Conservation (phyloP, 2,113 vertebrate genomes). For the Alouatta palliata region DNA sequence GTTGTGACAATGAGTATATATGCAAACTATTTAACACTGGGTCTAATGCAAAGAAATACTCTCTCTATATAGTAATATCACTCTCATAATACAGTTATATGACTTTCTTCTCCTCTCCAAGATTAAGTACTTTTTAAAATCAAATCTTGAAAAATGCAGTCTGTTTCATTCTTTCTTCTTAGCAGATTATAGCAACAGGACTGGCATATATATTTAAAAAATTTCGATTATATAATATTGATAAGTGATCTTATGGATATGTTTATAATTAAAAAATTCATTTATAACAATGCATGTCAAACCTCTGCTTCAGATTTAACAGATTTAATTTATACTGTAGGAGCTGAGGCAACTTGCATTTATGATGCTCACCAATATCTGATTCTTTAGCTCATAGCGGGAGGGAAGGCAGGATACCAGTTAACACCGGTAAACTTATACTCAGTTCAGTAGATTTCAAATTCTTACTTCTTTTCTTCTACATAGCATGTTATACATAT, state of each 20-base stretch:
- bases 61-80: background rate
- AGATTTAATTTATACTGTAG: background rate
- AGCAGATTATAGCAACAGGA: background rate
- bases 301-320: background rate
- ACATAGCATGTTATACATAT: background rate
- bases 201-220: background rate
- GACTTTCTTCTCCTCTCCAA: background rate
- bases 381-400: background rate
- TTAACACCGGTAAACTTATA: background rate
- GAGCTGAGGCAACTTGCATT: background rate
- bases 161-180: background rate
- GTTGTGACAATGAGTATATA: background rate
- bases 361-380: background rate
- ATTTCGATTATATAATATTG: background rate
- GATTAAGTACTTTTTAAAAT: conserved; percentile 9
- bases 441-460: background rate
- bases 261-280: conserved; percentile 22
- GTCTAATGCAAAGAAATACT: background rate
- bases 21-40: background rate
- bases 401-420: background rate
- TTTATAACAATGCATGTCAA: background rate
- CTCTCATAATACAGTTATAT: background rate
- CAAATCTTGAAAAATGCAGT: background rate
- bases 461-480: background rate
- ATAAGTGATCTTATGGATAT: background rate